phyloP scores from a whole-genome alignment of 2,113 vertebrate genomes.

The Chrysemys picta region DNA sequence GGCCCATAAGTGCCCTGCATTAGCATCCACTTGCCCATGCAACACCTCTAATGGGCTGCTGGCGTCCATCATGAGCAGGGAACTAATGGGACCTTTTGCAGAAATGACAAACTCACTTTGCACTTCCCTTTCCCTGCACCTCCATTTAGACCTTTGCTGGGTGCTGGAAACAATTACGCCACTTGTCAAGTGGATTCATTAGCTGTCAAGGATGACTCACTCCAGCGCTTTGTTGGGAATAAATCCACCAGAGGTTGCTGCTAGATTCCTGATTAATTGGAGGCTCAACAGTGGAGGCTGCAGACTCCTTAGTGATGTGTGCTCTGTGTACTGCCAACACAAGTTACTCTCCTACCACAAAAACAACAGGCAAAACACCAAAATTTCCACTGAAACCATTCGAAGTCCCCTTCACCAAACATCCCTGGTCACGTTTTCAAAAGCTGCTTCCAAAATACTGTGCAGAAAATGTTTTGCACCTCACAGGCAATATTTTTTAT shows the following conservation, averaged over 20 bases:
- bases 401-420: background rate
- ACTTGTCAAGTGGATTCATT: background rate
- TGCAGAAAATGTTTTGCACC: background rate
- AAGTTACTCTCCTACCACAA: background rate
- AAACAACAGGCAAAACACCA: background rate
- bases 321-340: background rate
- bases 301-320: background rate
- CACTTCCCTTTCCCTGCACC: background rate
- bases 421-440: background rate
- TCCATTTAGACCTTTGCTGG: background rate
- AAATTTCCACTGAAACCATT: background rate
- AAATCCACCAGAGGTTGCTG: background rate
- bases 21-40: background rate
- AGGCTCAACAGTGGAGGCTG: background rate
- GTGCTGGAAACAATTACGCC: background rate
- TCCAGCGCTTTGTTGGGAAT: rapidly evolving
- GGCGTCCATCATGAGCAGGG: background rate
- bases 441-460: background rate
- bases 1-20: background rate
- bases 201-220: background rate
- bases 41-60: background rate
- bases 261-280: background rate
- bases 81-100: rapidly evolving
- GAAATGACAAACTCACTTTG: background rate
- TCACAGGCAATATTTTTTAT: background rate